Conservation (phyloP, 1,140 invertebrate species). For the Megathymus violae region DNA sequence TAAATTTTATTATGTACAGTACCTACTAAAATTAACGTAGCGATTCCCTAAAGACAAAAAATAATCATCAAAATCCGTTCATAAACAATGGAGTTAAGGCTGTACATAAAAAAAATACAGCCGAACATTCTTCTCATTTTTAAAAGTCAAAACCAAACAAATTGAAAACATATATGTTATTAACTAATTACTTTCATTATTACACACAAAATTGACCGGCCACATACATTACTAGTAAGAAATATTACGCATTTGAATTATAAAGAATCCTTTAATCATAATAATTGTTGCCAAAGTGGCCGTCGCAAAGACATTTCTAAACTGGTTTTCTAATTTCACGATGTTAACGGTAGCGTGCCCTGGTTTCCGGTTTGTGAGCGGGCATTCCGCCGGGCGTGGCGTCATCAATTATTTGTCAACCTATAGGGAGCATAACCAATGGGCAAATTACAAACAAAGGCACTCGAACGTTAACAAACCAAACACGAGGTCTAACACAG, state of each 20-base stretch:
- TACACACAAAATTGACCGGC: neutral
- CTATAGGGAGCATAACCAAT: constrained; percentile 46
- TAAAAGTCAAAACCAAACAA: too few relatives aligned
- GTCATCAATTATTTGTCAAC: constrained; percentile 71
- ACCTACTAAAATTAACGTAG: too few relatives aligned
- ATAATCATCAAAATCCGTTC: too few relatives aligned
- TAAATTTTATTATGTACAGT: too few relatives aligned
- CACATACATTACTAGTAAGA: neutral
- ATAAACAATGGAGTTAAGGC: too few relatives aligned
- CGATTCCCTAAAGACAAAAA: too few relatives aligned
- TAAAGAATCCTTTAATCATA: neutral
- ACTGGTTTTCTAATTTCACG: constrained; percentile 71
- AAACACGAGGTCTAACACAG: neutral
- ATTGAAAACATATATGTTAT: too few relatives aligned
- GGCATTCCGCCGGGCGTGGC: constrained; percentile 61
- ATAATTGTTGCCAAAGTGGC: neutral
- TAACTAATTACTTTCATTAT: too few relatives aligned
- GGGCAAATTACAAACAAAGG: constrained; percentile 38
- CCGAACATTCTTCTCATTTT: too few relatives aligned
- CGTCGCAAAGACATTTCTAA: constrained; percentile 27
- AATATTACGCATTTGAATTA: neutral
- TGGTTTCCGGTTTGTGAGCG: constrained; percentile 67
- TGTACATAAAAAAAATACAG: too few relatives aligned
- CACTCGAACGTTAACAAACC: neutral
- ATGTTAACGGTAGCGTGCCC: constrained; percentile 70